Conservation (phyloP, 1,140 invertebrate genomes). For the Dolichoris vasculosae region DNA sequence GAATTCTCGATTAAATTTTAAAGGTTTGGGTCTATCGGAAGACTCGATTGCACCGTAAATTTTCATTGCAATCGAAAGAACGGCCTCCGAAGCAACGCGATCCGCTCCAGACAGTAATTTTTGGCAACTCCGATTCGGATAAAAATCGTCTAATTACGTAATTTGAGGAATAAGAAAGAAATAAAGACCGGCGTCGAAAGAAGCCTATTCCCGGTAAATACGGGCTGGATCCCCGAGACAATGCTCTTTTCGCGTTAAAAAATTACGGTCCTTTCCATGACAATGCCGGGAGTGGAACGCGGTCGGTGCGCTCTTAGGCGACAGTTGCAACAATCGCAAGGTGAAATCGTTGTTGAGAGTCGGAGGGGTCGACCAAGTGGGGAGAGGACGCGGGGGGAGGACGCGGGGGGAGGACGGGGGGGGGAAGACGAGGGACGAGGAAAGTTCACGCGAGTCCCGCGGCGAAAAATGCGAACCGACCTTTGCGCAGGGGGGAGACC, state of each 20-base stretch:
- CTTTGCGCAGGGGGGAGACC: too few relatives aligned
- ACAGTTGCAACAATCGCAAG: background rate
- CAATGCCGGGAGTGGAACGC: background rate
- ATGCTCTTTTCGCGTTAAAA: background rate
- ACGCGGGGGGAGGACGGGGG: background rate
- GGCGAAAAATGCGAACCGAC: too few relatives aligned
- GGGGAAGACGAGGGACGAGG: too few relatives aligned
- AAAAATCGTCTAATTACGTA: background rate
- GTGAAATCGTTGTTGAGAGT: background rate
- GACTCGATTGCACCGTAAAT: too few relatives aligned
- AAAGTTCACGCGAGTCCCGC: too few relatives aligned
- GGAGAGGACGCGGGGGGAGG: too few relatives aligned
- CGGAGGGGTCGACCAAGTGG: too few relatives aligned
- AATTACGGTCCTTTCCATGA: background rate
- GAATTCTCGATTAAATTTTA: too few relatives aligned
- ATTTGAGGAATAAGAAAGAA: background rate
- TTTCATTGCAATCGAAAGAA: too few relatives aligned
- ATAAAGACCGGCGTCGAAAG: background rate
- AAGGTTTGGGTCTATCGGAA: too few relatives aligned
- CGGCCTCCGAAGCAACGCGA: background rate
- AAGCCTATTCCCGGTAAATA: background rate
- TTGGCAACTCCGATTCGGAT: background rate
- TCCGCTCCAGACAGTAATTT: background rate
- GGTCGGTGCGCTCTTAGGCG: background rate
- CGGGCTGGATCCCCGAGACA: background rate